Evolutionary conservation across 2,113 vertebrate species (phyloP).

Genomic region (Aspidoscelis tigris): DNA sequence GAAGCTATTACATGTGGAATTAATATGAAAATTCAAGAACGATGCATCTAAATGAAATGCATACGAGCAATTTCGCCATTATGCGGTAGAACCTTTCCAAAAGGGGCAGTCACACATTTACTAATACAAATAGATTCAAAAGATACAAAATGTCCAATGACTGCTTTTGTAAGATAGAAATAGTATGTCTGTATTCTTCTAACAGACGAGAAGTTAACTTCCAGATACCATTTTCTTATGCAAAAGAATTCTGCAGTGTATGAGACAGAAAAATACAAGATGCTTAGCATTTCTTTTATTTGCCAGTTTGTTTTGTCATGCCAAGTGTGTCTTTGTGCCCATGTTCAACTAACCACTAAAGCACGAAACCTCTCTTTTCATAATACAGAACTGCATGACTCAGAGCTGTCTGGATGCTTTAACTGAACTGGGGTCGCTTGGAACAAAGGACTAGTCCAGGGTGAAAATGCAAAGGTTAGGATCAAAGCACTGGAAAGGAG

Average conservation of each 20-base stretch:
- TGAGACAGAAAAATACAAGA: not conserved
- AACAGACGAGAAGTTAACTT: not conserved
- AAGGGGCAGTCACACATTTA: not conserved
- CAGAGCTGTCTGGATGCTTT: not conserved
- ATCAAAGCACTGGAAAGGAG: not conserved
- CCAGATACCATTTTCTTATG: not conserved
- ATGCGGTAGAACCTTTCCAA: not conserved
- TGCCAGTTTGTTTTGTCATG: not conserved
- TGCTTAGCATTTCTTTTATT: not conserved
- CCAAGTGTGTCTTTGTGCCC: too few species aligned
- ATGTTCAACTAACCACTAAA: not conserved
- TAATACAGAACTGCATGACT: not conserved
- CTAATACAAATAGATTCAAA: not conserved
- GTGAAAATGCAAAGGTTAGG: not conserved
- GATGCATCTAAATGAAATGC: not conserved
- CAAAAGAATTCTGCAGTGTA: not conserved
- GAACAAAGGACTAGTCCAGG: too few species aligned
- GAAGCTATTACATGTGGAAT: not conserved
- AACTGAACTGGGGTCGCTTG: not conserved
- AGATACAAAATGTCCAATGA: not conserved
- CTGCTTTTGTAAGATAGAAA: not conserved
- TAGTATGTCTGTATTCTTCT: not conserved
- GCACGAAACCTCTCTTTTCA: not conserved
- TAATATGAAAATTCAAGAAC: not conserved
- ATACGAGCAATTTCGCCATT: not conserved